Base-by-base conservation (phyloP, 2,888 invertebrate species). In the Amaurobius ferox region DNA sequence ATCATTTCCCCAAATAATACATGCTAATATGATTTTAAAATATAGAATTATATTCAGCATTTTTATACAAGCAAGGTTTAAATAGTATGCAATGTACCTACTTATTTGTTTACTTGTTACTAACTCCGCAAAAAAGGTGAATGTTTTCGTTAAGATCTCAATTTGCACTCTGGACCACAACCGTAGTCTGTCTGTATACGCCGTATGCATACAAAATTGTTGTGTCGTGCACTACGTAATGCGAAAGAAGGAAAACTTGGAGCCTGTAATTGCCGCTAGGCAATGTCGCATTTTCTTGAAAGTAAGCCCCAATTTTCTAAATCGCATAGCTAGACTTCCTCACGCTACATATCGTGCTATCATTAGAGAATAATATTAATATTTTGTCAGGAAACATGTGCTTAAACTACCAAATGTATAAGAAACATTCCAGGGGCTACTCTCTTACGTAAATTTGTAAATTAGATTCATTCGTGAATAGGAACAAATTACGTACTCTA, bases 271-370 rank as follows among this genome's bases (percentile, higher is more conserved):
- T 83, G 83, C 64, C 70, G 26, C 19, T 55, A 28, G 68, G 32
- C 55, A 71, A 64, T 40, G 76, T 77, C 39, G 35, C 39, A 77
- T 64, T 71, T 83, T 83, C 62, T 62, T 28, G 29, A 80, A 61
- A 35, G 66, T 66, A 77, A 80, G 73, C 77, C 71, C 61, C 77
- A 77, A 71, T 83, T 76, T 76, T 77, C 71, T 44, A 62, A 74
- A 70, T 81, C 32, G 74, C 62, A 29, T 74, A 32, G 32, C 44
- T 62, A 62, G 48, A 23, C 28, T 62, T 62, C 68, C 30, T 39
- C 83, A 83, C 83, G 83, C 83, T 35, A 83, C 32, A 30, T 83
- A 29, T 55, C 83, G 83, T 83, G 83, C 61, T 23, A 13, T 44
- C 28, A 30, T 62, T 64, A 30, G 28, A 39, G 40, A 44, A 30